Conservation (phyloP, 2,113 vertebrate genomes). For the Pedetes capensis region DNA sequence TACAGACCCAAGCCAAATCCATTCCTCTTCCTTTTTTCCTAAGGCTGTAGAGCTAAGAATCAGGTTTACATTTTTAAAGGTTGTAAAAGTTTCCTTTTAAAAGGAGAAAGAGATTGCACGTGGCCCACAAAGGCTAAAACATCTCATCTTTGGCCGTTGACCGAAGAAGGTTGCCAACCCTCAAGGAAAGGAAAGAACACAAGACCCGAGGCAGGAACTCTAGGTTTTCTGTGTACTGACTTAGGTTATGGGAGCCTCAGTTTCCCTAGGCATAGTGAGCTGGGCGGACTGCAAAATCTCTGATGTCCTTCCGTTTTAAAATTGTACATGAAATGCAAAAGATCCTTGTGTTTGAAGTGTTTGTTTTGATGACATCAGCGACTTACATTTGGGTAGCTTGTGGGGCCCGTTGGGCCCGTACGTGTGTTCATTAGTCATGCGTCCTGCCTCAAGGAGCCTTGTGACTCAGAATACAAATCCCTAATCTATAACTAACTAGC, state of each 20-base stretch:
- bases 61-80: neutral
- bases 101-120: neutral
- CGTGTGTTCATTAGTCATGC: constrained; percentile 23
- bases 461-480: constrained; percentile 59
- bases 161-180: neutral
- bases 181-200: neutral
- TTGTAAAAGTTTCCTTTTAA: neutral
- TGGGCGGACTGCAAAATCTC: neutral
- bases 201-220: neutral
- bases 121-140: neutral
- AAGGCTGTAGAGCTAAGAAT: neutral
- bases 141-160: neutral
- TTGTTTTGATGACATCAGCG: neutral
- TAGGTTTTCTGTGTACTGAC: neutral
- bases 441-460: neutral
- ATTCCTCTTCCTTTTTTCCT: neutral
- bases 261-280: neutral
- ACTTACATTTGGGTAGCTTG: neutral
- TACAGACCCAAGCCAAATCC: neutral
- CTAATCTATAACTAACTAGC: constrained; percentile 63
- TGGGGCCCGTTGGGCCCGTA: neutral
- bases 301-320: neutral
- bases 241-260: neutral
- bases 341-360: neutral
- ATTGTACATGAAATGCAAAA: neutral